Conservation (phyloP, 2,797 vertebrate genomes). For the Epinephelus malabaricus region DNA sequence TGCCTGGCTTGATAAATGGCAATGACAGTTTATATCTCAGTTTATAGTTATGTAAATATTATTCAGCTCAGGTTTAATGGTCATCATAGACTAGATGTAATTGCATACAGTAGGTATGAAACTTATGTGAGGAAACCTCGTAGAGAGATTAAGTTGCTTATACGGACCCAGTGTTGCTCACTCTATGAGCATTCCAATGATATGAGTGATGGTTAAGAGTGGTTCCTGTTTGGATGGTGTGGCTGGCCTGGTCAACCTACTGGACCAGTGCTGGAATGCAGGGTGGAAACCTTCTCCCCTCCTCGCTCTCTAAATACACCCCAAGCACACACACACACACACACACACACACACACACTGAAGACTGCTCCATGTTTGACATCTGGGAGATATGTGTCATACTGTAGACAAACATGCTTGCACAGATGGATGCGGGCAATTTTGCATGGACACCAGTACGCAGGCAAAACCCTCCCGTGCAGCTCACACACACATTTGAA, state of each 20-base stretch:
- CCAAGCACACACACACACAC: slow-evolving; percentile 21
- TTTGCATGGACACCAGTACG: slow-evolving; percentile 15
- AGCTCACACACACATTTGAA: slow-evolving; percentile 12
- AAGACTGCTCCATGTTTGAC: slow-evolving; percentile 41
- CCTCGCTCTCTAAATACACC: slow-evolving; percentile 26
- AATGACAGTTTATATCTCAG: slow-evolving; percentile 2
- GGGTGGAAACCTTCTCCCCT: slow-evolving; percentile 25
- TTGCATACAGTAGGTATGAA: slow-evolving; percentile 7
- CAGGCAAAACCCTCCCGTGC: slow-evolving; percentile 16
- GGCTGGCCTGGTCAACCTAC: slow-evolving; percentile 37
- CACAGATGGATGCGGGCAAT: slow-evolving; percentile 2
- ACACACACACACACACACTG: slow-evolving; percentile 18
- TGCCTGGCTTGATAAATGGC: slow-evolving; percentile 22
- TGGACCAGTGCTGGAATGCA: slow-evolving; percentile 59
- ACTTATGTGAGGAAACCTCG: slow-evolving; percentile 26
- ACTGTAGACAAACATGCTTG: slow-evolving; percentile 32
- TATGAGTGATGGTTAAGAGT: slow-evolving; percentile 47
- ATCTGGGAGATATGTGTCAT: slow-evolving; percentile 48
- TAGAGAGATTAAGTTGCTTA: slow-evolving; percentile 10
- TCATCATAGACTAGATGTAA: slow-evolving; percentile 24
- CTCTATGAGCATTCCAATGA: slow-evolving; percentile 55
- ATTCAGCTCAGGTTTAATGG: slow-evolving; percentile 17
- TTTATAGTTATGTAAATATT: slow-evolving; percentile 20
- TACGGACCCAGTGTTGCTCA: slow-evolving; percentile 24
- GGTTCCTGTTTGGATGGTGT: slow-evolving; percentile 48